Conservation (phyloP, 2,113 vertebrate species). For the Scomber colias region DNA sequence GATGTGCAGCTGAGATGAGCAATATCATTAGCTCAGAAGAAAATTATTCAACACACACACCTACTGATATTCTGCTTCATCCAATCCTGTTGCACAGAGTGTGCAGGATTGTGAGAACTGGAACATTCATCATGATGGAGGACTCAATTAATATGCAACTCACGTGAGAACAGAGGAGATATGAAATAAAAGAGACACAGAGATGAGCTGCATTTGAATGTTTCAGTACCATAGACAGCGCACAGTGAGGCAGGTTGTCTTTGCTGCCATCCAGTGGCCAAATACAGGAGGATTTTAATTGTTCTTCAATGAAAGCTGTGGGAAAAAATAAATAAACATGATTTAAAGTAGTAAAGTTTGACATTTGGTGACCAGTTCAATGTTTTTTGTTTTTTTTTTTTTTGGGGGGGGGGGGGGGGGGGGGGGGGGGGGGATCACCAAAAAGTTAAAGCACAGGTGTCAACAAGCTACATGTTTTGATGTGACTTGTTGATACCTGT, state of each 20-base stretch:
- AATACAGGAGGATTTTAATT: not conserved
- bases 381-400: not conserved
- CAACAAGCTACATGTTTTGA: not conserved
- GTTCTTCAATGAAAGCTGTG: no score
- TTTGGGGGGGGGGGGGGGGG: no score
- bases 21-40: not conserved
- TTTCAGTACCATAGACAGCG: conserved; percentile 74
- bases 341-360: not conserved
- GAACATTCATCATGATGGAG: not conserved
- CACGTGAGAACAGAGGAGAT: not conserved
- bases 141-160: not conserved
- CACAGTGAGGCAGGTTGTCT: not conserved
- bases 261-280: conserved; percentile 53
- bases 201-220: no score
- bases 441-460: not conserved
- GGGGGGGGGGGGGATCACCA: not conserved
- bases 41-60: not conserved
- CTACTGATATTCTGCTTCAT: no score
- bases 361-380: not conserved
- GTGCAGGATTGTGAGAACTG: not conserved
- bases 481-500: no score
- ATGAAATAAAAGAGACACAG: not conserved
- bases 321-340: not conserved
- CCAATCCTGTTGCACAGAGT: not conserved
- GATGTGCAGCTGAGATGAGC: no score